Percentiles rank a stretch among this genome's conserved stretches.
phyloP scores from a whole-genome alignment of 92 coral and sea anemone species.

The Epizoanthus scotinus region DNA sequence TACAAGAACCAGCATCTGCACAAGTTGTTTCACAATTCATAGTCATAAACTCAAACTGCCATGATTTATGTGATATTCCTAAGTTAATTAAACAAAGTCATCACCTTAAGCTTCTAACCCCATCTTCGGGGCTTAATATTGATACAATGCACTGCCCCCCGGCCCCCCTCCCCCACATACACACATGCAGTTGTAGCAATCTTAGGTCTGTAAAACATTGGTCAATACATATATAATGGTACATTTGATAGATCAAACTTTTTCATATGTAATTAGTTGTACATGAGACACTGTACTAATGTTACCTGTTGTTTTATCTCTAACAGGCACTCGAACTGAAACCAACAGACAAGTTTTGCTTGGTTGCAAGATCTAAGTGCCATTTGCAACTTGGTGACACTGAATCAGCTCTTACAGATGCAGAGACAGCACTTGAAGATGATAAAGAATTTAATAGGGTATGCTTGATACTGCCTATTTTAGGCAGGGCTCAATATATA shows the following conservation, averaged over 20 bases:
- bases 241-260: background rate
- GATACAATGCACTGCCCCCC: no score
- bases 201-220: no score
- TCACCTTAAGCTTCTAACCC: no score
- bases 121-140: no score
- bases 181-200: no score
- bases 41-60: no score
- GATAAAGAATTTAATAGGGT: conserved; percentile 95
- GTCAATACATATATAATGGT: background rate
- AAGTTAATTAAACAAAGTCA: no score
- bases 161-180: no score
- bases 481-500: background rate
- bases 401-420: conserved; percentile 89
- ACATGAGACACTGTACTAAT: background rate
- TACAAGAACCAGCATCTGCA: no score
- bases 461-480: background rate
- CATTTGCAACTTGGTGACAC: conserved; percentile 88
- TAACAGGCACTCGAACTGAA: conserved; percentile 91
- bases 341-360: conserved; percentile 91
- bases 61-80: no score
- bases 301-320: background rate
- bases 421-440: conserved; percentile 88
- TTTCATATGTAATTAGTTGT: background rate
- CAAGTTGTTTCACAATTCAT: no score
- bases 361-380: conserved; percentile 93